Evolutionary conservation across 2,888 invertebrate species (phyloP).

Genomic region (Amphipyra berbera): DNA sequence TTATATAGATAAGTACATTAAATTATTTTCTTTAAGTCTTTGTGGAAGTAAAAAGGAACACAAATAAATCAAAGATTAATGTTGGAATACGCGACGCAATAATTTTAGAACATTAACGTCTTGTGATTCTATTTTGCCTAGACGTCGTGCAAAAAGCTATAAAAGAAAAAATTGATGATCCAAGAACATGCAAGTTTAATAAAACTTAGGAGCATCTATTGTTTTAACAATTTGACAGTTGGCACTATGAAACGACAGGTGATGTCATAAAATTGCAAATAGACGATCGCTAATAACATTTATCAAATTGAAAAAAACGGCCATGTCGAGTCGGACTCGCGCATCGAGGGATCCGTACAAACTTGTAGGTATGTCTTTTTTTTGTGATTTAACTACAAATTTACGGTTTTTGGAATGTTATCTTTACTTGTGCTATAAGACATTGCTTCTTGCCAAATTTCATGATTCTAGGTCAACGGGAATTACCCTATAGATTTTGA

Average conservation of each 20-base stretch:
- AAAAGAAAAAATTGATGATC: neutral
- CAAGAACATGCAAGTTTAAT: conserved; percentile 5
- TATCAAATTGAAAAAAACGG: too few relatives aligned
- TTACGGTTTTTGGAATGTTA: too few relatives aligned
- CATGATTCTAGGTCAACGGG: too few relatives aligned
- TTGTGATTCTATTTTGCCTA: neutral
- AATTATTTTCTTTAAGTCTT: neutral
- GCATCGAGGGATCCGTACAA: too few relatives aligned
- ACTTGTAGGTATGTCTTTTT: too few relatives aligned
- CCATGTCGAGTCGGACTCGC: too few relatives aligned
- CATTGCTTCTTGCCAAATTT: too few relatives aligned
- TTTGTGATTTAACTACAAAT: too few relatives aligned
- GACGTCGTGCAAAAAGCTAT: neutral
- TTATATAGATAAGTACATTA: too few relatives aligned
- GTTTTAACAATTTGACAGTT: neutral
- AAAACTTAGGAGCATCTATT: neutral
- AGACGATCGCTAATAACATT: neutral
- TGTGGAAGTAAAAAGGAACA: neutral
- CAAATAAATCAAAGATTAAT: neutral
- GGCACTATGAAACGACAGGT: neutral
- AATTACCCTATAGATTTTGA: too few relatives aligned
- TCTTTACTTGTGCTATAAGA: too few relatives aligned
- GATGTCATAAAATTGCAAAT: neutral
- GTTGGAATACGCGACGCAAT: neutral
- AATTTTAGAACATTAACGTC: neutral